These are phyloP conservation scores for Diuraphis noxia DNA, from an alignment of 1,140 invertebrate species.

Conservation along the genomic window DNA sequence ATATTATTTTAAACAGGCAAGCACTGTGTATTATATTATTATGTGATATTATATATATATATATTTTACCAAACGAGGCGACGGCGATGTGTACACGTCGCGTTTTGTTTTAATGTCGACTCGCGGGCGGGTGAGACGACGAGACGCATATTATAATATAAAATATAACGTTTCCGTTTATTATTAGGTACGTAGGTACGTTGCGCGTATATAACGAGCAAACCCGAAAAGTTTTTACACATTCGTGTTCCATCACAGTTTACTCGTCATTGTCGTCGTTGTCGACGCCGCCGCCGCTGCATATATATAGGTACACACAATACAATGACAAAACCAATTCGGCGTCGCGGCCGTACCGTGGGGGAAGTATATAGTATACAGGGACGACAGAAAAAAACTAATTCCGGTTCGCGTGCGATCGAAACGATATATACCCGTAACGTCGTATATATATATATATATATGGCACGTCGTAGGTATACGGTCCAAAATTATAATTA, in stretches of 20 bases:
- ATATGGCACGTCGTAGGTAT: background rate
- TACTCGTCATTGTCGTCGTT: background rate
- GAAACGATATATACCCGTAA: background rate
- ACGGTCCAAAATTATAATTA: conserved; percentile 28
- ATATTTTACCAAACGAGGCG: background rate
- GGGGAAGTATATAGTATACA: background rate
- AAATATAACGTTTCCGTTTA: conserved; percentile 24
- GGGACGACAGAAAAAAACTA: background rate
- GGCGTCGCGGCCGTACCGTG: background rate
- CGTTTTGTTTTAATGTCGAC: conserved; percentile 38
- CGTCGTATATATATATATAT: background rate
- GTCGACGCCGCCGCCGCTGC: background rate
- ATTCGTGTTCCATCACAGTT: conserved; percentile 48
- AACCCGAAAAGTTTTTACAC: conserved; percentile 40
- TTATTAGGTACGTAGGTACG: background rate
- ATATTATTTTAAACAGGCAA: conserved; percentile 11
- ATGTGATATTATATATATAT: background rate
- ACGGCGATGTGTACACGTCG: conserved; percentile 8
- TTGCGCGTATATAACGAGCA: background rate
- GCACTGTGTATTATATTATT: background rate
- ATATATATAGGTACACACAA: background rate
- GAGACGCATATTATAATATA: conserved; percentile 5
- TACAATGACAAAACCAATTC: conserved; percentile 37
- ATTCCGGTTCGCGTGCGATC: conserved; percentile 50
- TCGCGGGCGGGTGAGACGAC: background rate